Evolutionary conservation across 2,888 invertebrate genomes (phyloP).

Genomic region (Brachypalpus laphriformis): DNA sequence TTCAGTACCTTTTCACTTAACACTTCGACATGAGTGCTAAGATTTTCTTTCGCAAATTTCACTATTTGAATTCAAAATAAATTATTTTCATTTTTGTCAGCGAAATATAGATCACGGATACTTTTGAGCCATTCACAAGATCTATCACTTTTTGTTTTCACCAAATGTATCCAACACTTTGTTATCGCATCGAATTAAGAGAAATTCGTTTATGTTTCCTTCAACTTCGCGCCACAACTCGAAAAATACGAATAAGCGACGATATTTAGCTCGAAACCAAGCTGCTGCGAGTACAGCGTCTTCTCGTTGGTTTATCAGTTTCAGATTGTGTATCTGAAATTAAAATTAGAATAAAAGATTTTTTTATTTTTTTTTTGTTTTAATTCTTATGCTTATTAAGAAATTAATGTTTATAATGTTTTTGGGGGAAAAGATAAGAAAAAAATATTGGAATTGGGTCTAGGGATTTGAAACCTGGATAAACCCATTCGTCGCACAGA

Average conservation of each 20-base stretch:
- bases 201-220: background rate
- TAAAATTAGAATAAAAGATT: constrained; percentile 27
- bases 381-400: background rate
- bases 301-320: constrained; percentile 37
- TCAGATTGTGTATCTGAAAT: constrained; percentile 51
- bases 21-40: constrained; percentile 20
- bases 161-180: background rate
- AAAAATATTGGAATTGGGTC: background rate
- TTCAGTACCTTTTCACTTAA: constrained; percentile 47
- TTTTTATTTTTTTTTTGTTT: no score
- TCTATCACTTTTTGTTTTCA: constrained; percentile 27
- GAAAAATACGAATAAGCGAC: constrained; percentile 29
- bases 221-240: constrained; percentile 53
- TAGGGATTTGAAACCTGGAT: background rate
- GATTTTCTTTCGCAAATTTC: background rate
- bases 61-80: constrained; percentile 67
- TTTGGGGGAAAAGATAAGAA: background rate
- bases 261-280: constrained; percentile 5
- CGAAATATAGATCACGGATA: background rate
- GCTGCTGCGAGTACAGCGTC: background rate
- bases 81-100: constrained; percentile 62
- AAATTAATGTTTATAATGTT: background rate
- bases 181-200: constrained; percentile 20
- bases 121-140: constrained; percentile 1
- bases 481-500: background rate